Evolutionary conservation across 2,113 vertebrate species (phyloP).

Genomic region (Theristicus caerulescens): DNA sequence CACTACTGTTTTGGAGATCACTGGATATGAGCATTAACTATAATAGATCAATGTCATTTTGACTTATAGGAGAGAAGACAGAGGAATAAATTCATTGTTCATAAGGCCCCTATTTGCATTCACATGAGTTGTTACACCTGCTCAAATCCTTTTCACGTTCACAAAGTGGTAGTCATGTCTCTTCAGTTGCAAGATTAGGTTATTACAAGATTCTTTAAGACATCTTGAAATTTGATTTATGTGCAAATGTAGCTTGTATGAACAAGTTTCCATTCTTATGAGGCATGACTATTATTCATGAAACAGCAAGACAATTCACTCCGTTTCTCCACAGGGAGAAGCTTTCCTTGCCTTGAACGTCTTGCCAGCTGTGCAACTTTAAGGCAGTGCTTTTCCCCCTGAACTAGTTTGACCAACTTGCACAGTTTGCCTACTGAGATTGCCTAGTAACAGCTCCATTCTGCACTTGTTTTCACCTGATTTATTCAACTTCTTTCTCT

Average conservation of each 20-base stretch:
- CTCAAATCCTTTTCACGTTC: not conserved
- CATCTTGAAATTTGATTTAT: constrained; percentile 7
- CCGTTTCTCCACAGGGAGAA: constrained; percentile 27
- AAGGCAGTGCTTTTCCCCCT: constrained; percentile 31
- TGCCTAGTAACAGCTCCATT: constrained; percentile 69
- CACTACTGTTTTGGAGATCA: not conserved
- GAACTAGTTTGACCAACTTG: constrained; percentile 56
- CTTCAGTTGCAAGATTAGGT: not conserved
- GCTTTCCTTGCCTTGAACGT: not conserved
- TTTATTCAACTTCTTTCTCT: not conserved
- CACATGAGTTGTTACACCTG: not conserved
- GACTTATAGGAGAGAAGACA: not conserved
- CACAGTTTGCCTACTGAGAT: constrained; percentile 49
- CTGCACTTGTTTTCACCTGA: not conserved
- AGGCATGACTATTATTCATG: constrained; percentile 10
- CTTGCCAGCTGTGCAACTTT: constrained; percentile 42
- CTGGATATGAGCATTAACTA: not conserved
- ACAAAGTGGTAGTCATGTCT: not conserved
- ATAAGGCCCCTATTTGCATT: not conserved
- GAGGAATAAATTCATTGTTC: not conserved
- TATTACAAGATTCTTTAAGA: not conserved
- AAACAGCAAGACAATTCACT: constrained; percentile 50
- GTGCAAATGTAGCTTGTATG: not conserved
- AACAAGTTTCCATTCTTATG: not conserved
- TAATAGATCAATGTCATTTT: not conserved